phyloP scores from a whole-genome alignment of 2,113 vertebrate species.

The Beaufortia kweichowensis region DNA sequence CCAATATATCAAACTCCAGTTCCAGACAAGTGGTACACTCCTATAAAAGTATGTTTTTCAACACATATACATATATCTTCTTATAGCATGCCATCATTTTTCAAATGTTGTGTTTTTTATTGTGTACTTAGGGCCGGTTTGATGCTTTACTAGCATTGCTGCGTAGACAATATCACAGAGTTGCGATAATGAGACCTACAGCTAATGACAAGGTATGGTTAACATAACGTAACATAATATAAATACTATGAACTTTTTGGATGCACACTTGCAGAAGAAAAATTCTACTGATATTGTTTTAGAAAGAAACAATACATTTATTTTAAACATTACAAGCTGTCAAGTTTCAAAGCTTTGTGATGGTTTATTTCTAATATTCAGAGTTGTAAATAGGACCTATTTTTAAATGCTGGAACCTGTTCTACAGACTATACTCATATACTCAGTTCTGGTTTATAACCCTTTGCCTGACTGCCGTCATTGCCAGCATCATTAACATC shows the following conservation, averaged over 20 bases:
- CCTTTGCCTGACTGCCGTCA: no score
- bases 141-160: slow-evolving; percentile 89
- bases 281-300: not conserved
- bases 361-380: no score
- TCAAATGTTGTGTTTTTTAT: not conserved
- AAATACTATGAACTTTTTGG: not conserved
- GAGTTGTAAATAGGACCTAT: no score
- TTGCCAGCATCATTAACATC: no score
- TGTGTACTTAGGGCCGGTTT: slow-evolving; percentile 81
- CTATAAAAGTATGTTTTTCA: slow-evolving; percentile 84
- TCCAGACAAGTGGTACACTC: slow-evolving; percentile 89
- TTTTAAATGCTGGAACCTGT: no score
- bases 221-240: not conserved
- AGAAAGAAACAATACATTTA: not conserved
- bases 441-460: no score
- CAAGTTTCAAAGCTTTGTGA: not conserved
- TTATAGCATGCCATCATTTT: no score
- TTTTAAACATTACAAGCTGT: slow-evolving; percentile 18
- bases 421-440: no score
- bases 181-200: slow-evolving; percentile 94
- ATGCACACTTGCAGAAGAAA: not conserved
- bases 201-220: slow-evolving; percentile 84
- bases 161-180: slow-evolving; percentile 87
- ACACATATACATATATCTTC: no score
- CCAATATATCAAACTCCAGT: slow-evolving; percentile 69